Conservation (phyloP, 1,140 invertebrate genomes). For the Monomorium pharaonis region DNA sequence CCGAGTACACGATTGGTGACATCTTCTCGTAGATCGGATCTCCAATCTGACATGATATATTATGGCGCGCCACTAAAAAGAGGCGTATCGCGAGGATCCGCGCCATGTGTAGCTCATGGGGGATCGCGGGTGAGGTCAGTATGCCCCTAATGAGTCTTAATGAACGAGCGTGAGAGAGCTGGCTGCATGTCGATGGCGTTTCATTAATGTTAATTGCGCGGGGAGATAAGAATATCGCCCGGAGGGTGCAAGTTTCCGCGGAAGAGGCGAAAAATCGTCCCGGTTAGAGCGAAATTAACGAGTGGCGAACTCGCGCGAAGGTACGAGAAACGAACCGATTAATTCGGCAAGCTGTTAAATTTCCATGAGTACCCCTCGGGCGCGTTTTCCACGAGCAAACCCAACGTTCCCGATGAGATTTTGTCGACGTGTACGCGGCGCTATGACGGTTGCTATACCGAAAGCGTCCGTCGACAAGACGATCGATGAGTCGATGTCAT, state of each 20-base stretch:
- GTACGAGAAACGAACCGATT: background rate
- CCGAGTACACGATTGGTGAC: constrained; percentile 32
- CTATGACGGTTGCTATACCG: background rate
- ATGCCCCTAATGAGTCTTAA: constrained; percentile 67
- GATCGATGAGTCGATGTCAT: background rate
- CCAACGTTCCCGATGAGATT: background rate
- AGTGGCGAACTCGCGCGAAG: background rate
- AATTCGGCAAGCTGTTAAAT: constrained; percentile 15
- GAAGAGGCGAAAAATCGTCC: constrained; percentile 35
- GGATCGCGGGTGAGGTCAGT: constrained; percentile 65
- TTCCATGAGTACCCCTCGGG: background rate
- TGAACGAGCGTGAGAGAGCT: constrained; percentile 71
- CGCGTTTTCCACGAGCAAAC: constrained; percentile 16
- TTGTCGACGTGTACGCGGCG: background rate
- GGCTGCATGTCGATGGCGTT: constrained; percentile 34
- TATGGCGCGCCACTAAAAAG: constrained; percentile 10
- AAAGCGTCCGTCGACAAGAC: background rate
- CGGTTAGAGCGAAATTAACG: constrained; percentile 34
- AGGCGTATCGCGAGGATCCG: constrained; percentile 28
- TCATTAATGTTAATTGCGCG: constrained; percentile 60
- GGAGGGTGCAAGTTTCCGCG: background rate
- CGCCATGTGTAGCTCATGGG: constrained; percentile 20
- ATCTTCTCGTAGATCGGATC: background rate
- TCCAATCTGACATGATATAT: constrained; percentile 62
- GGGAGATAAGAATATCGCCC: constrained; percentile 45